Evolutionary conservation across 1,140 invertebrate species (phyloP).

Genomic region (Mercenaria mercenaria): DNA sequence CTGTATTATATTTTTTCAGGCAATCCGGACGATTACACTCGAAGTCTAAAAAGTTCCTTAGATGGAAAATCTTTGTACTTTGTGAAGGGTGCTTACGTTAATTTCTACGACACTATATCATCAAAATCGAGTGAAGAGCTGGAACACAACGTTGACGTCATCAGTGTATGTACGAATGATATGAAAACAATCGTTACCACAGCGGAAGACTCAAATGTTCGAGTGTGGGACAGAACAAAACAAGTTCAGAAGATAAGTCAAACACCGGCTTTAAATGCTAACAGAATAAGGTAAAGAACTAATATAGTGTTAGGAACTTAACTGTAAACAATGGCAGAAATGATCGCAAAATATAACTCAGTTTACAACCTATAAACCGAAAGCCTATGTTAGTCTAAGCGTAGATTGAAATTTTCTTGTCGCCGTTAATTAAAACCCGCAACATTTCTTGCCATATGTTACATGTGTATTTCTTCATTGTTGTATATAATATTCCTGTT

Average conservation of each 20-base stretch:
- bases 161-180: constrained; percentile 24
- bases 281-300: constrained; percentile 51
- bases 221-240: constrained; percentile 59
- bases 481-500: too few relatives aligned
- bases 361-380: not conserved
- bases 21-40: constrained; percentile 41
- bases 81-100: constrained; percentile 25
- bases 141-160: constrained; percentile 48
- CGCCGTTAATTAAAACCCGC: too few relatives aligned
- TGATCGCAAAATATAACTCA: not conserved
- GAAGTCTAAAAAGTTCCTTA: constrained; percentile 22
- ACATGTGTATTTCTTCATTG: too few relatives aligned
- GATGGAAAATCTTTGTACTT: constrained; percentile 52
- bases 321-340: not conserved
- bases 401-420: too few relatives aligned
- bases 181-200: constrained; percentile 51
- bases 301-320: not conserved
- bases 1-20: constrained; percentile 25
- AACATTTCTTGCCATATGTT: too few relatives aligned
- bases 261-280: not conserved
- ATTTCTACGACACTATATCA: constrained; percentile 28
- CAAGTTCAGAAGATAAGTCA: constrained; percentile 48
- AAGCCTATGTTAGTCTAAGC: not conserved
- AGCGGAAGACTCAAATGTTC: constrained; percentile 58
- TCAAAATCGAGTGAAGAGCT: constrained; percentile 39